Base-by-base conservation (phyloP, 1,140 invertebrate genomes). In the Drosophila suzukii region DNA sequence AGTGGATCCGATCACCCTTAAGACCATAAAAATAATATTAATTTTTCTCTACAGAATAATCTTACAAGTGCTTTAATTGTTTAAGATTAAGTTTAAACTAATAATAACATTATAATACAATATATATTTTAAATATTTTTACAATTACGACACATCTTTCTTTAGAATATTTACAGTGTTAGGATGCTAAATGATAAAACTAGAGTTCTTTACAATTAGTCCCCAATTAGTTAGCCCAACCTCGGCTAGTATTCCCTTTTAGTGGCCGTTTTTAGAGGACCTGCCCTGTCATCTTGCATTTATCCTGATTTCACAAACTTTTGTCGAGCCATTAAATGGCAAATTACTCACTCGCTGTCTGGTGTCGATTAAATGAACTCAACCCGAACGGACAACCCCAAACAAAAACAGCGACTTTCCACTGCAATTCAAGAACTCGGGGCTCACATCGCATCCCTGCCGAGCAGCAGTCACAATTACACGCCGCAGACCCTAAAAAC, bases 301-400 rank as follows among this genome's bases (percentile, higher is more conserved):
- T 73, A 46, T 58, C 11, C 24, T 24, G 63, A 68, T 54, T 36
- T 46, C 66, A 76, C 34, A 61, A 81, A 72, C 47, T 77, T 66
- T 53, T 60, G 43, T 73, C 61, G 50, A 77, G 78, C 78, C 79
- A 82, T 82, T 78, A 82, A 82, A 78, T 82, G 83, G 72, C 76
- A 88, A 79, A 67, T 81, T 82, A 81, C 82, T 75, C 68, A 60
- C 49, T 78, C 66, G 60, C 65, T 50, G 50, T 60, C 56, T 62
- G 83, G 83, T 88, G 83, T 88, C 83, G 84, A 88, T 88, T 88
- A 88, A 84, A 88, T 88, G 84, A 88, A 88, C 83, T 79, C 75
- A 61, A 59, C 59, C 78, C 78, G 79, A 82, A 75, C 83, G 67
- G 83, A 58, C 79, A 83, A 82, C 59, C 76, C 76, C 75, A 53